Evolutionary conservation across 2,888 invertebrate genomes (phyloP).

Genomic region (Caenorhabditis panamensis): DNA sequence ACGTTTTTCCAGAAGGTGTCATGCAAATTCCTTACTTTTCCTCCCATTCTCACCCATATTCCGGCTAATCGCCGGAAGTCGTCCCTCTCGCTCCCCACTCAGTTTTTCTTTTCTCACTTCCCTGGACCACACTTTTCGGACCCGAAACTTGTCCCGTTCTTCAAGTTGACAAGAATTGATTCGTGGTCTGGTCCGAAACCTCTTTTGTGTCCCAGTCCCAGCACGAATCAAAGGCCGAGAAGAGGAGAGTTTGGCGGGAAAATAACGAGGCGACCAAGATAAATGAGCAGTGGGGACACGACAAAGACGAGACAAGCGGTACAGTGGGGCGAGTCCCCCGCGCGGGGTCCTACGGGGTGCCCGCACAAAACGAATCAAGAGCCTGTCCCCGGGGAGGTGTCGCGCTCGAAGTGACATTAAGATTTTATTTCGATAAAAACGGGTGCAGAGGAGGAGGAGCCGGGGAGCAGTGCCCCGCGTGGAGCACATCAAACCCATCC

Average conservation of each 20-base stretch:
- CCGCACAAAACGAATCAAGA: slow-evolving; percentile 54
- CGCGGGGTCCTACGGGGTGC: not conserved
- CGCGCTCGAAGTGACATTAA: slow-evolving; percentile 59
- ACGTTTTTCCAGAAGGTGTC: not conserved
- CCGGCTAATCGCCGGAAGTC: slow-evolving; percentile 12
- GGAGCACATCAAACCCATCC: slow-evolving; percentile 44
- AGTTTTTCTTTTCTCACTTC: not conserved
- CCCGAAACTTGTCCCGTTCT: slow-evolving; percentile 37
- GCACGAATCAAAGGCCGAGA: slow-evolving; percentile 25
- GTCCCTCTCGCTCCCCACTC: not conserved
- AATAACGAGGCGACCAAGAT: slow-evolving; percentile 49
- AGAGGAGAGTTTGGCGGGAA: slow-evolving; percentile 6
- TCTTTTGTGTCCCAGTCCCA: no score
- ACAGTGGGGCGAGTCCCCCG: slow-evolving; percentile 27
- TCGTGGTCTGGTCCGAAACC: slow-evolving; percentile 12
- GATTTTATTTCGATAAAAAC: slow-evolving; percentile 65
- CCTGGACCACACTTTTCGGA: slow-evolving; percentile 13
- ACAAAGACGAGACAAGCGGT: slow-evolving; percentile 44
- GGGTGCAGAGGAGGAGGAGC: slow-evolving; percentile 40
- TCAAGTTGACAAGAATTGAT: slow-evolving; percentile 52
- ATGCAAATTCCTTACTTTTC: not conserved
- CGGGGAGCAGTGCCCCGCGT: slow-evolving; percentile 12
- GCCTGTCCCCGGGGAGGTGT: slow-evolving; percentile 51
- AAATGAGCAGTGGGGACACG: slow-evolving; percentile 43
- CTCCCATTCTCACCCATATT: not conserved